Conservation (phyloP, 2,797 vertebrate species). For the Poeciliopsis infans region DNA sequence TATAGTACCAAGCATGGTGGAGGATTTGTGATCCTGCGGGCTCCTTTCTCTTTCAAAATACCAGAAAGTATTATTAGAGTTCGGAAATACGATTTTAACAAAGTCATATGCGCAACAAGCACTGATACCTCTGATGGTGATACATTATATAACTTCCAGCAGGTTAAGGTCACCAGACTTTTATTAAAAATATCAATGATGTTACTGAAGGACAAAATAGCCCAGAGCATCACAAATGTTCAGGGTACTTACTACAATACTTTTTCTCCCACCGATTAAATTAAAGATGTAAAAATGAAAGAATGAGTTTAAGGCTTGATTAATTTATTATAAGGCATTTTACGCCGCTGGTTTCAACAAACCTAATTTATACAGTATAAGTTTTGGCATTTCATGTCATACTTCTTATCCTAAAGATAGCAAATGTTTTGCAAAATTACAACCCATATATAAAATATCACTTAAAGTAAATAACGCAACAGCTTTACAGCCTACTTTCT, state of each 20-base stretch:
- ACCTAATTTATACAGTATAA: not conserved
- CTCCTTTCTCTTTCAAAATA: not conserved
- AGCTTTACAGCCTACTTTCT: not conserved
- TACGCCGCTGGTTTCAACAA: not conserved
- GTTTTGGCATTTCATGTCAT: not conserved
- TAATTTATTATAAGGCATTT: not conserved
- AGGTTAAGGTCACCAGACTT: not conserved
- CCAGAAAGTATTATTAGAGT: not conserved
- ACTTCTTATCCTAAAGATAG: not conserved
- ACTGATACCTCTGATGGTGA: not conserved
- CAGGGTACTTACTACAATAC: not conserved
- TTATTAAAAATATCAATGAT: not conserved
- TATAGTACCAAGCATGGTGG: not conserved
- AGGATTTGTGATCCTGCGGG: not conserved
- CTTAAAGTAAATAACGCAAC: not conserved
- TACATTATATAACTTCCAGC: not conserved
- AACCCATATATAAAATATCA: not conserved
- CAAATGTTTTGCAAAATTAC: not conserved
- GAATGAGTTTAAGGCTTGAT: not conserved
- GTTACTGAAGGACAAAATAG: not conserved
- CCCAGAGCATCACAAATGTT: not conserved
- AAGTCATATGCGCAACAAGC: not conserved
- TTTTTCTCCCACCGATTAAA: not conserved
- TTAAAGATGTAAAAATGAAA: not conserved
- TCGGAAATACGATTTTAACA: not conserved